Conservation (phyloP, 2,797 vertebrate species). For the Galaxias olidus region DNA sequence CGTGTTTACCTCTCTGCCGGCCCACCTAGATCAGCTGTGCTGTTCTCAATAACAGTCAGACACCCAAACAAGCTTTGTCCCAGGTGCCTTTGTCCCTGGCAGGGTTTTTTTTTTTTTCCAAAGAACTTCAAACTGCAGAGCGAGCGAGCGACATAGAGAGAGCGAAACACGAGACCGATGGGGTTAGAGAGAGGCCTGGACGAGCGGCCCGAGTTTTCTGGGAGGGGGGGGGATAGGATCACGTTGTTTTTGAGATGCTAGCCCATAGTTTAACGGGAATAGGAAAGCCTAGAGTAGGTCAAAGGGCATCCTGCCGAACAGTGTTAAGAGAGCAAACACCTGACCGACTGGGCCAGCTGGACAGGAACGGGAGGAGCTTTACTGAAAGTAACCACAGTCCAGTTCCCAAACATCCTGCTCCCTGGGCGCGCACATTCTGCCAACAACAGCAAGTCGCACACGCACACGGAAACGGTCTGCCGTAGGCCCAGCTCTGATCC, state of each 20-base stretch:
- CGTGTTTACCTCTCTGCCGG: conserved; percentile 29
- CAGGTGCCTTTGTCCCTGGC: conserved; percentile 8
- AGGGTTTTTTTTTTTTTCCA: too few species aligned
- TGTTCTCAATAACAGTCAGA: conserved; percentile 36
- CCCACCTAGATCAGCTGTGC: conserved; percentile 18
- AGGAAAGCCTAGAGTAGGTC: too few species aligned
- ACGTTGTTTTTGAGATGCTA: too few species aligned
- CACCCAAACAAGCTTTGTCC: conserved; percentile 40
- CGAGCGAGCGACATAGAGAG: not conserved
- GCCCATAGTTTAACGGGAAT: not conserved
- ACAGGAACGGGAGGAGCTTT: conserved; percentile 27
- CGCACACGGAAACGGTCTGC: conserved; percentile 29
- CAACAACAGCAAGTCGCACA: conserved; percentile 31
- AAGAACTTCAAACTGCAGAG: not conserved
- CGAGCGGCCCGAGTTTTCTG: not conserved
- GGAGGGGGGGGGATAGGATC: not conserved
- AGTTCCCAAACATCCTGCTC: conserved; percentile 31
- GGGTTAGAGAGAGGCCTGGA: not conserved
- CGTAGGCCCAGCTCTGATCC: not conserved
- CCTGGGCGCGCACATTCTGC: not conserved
- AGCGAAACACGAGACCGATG: not conserved
- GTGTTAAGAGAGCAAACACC: too few species aligned
- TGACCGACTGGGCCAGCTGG: conserved; percentile 40
- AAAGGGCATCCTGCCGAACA: conserved; percentile 19
- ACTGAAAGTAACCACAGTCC: conserved; percentile 44